Base-by-base conservation (phyloP, 2,888 invertebrate species). In the Himalopsyche anomala region DNA sequence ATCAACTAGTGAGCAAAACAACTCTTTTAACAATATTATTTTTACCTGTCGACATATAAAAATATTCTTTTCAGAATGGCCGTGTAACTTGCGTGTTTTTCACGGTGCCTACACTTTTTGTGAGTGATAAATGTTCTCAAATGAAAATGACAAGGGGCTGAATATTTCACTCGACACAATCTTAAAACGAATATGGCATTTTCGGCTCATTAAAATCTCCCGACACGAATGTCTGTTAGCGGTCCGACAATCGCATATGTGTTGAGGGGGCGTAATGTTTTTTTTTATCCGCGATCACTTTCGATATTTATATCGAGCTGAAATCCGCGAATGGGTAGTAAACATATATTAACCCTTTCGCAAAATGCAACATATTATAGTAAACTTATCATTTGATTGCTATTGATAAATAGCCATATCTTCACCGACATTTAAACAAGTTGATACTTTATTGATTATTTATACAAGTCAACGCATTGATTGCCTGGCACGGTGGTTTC, bases 51-150 rank as follows among this genome's bases (percentile, higher is more conserved):
- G 9, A 45, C 45, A 9, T 11, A 45, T 8, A 11, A 45, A 45
- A 45, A 15, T 15, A 51, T 15, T 51, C 51, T 15, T 15, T 51
- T 51, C 51, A 15, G 51, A 51, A 15, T 51, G 12, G 51, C 15
- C 5, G 51, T 19, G 11, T 4, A 5, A 15, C 62, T 6, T 62
- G 62, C 62, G 62, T 19, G 51, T 15, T 51, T 51, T 28, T 62
- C 62, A 62, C 62, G 62, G 19, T 62, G 51, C 51, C 19, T 15
- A 19, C 62, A 62, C 28, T 19, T 62, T 62, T 62, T 62, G 19
- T 28, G 62, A 62, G 62, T 62, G 62, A 62, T 62, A 62, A 62
- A 62, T 62, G 62, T 62, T 62, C 8, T 11, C 5, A n/a, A 62
- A 62, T 9, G 9, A 19, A 62, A 62, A 28, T 19, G 62, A 62